These are phyloP conservation scores for Vidua macroura DNA, from an alignment of 2,113 vertebrate species.

Conservation along the genomic window DNA sequence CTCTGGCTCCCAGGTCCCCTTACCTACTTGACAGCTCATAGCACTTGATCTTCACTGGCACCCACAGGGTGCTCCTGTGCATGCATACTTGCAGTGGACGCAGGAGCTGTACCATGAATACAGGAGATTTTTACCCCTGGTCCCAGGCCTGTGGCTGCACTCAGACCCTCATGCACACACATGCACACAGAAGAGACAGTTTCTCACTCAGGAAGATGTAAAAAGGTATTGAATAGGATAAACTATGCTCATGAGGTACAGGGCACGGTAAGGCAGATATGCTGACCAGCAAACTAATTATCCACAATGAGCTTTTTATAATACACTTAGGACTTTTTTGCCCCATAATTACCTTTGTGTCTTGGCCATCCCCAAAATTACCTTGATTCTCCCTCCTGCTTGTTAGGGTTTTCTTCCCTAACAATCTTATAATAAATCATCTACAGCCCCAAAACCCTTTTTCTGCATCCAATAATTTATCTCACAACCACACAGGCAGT, in stretches of 20 bases:
- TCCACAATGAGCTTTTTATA: neutral
- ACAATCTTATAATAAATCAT: neutral
- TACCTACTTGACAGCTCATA: neutral
- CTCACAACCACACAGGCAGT: no score
- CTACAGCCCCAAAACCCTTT: neutral
- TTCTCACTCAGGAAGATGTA: neutral
- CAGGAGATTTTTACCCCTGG: neutral
- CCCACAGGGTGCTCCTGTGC: neutral
- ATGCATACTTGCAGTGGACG: neutral
- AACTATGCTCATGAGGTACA: neutral
- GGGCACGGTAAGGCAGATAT: accelerated
- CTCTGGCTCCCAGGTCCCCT: neutral
- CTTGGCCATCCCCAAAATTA: neutral
- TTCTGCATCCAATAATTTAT: neutral
- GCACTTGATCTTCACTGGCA: neutral
- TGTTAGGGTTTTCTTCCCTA: neutral
- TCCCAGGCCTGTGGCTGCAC: neutral
- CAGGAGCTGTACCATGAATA: neutral
- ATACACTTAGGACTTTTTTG: neutral
- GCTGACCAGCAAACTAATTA: neutral
- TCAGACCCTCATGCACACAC: neutral
- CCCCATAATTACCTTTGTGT: neutral
- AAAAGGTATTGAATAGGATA: neutral
- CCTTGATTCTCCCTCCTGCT: no score
- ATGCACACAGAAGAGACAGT: neutral